Percentiles rank a stretch among this genome's conserved stretches.
Evolutionary conservation across 2,113 vertebrate genomes (phyloP).

Genomic region (Dissostichus mawsoni): DNA sequence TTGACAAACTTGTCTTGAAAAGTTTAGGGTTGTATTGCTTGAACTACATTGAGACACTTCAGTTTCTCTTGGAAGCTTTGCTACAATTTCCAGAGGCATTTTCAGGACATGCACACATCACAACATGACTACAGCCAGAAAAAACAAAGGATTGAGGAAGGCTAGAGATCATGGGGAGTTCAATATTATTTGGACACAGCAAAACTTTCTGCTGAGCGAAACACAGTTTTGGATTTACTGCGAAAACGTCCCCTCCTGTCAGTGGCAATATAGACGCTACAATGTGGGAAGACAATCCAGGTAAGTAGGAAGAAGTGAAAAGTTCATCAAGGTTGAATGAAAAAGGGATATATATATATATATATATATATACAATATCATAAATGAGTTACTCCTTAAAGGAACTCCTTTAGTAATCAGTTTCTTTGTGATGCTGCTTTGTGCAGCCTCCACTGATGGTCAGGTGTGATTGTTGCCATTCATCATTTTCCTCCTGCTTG

Average conservation of each 20-base stretch:
- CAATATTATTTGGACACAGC: background rate
- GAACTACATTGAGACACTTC: background rate
- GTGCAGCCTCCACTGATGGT: slow-evolving; percentile 61
- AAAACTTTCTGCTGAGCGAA: background rate
- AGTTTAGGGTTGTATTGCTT: background rate
- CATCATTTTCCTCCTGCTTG: slow-evolving; percentile 72
- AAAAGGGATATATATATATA: background rate
- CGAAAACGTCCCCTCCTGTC: background rate
- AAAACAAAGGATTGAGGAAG: background rate
- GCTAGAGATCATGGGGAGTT: background rate
- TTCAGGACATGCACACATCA: background rate
- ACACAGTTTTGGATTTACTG: background rate
- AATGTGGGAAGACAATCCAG: too few species aligned
- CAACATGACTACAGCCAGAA: background rate
- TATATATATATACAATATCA: background rate
- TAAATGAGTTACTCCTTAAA: slow-evolving; percentile 36
- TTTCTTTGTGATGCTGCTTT: slow-evolving; percentile 61
- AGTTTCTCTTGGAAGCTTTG: background rate
- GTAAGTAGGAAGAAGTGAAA: too few species aligned
- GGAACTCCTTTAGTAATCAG: slow-evolving; percentile 54
- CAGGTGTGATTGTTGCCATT: slow-evolving; percentile 75
- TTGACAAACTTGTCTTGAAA: background rate
- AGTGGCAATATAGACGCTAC: background rate
- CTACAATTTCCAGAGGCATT: background rate
- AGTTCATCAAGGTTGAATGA: background rate